Conservation (phyloP, 2,797 vertebrate genomes). For the Alosa sapidissima region DNA sequence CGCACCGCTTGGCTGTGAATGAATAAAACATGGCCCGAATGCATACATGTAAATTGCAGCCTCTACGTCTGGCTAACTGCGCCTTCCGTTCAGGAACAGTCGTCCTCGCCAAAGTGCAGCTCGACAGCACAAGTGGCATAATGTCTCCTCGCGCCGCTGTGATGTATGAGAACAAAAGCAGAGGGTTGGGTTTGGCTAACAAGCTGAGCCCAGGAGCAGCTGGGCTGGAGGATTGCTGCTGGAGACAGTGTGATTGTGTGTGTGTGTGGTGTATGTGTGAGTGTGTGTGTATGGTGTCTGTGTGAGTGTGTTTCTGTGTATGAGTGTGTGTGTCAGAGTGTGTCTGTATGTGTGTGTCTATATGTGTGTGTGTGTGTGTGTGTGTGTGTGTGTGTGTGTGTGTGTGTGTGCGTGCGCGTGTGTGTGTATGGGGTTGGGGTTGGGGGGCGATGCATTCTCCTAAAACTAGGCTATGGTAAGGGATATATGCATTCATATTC, state of each 20-base stretch:
- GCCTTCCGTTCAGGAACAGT: background rate
- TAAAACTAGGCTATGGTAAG: background rate
- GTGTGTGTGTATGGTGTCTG: background rate
- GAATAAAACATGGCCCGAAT: conserved; percentile 29
- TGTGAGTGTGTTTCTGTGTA: background rate
- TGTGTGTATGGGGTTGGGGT: too few species aligned
- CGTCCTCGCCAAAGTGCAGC: background rate
- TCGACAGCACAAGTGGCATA: conserved; percentile 5
- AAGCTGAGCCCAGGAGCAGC: background rate
- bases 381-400: too few species aligned
- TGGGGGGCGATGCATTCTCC: too few species aligned
- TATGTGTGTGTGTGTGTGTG: background rate
- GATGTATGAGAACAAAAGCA: conserved; percentile 5
- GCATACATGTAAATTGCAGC: conserved; percentile 17
- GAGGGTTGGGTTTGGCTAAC: background rate
- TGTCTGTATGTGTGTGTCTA: background rate
- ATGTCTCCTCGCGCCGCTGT: background rate
- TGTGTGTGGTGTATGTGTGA: too few species aligned
- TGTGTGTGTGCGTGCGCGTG: too few species aligned
- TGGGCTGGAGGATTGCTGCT: background rate
- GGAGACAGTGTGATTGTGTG: background rate
- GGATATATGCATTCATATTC: background rate
- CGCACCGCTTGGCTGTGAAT: conserved; percentile 17
- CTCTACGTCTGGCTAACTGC: background rate
- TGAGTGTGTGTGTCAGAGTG: background rate